A percentile compares a stretch with the other conserved stretches of the same genome.
Evolutionary conservation across 92 coral and sea anemone species (phyloP).

Genomic region (Scolanthus callimorphus): DNA sequence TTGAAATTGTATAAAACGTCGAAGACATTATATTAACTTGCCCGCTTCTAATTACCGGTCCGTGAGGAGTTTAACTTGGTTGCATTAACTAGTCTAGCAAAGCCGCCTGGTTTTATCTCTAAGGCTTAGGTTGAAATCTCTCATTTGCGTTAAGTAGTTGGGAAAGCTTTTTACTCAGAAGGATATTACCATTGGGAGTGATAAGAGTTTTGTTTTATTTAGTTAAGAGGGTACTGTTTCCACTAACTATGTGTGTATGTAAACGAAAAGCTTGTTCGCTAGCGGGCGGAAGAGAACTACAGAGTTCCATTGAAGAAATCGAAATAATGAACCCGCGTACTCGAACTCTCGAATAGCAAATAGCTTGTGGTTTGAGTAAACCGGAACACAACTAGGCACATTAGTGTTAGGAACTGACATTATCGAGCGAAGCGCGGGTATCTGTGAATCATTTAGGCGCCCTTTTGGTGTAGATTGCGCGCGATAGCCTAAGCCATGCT

Average conservation of each 20-base stretch:
- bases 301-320: not conserved
- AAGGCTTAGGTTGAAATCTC: not conserved
- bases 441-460: no score
- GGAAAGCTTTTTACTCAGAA: not conserved
- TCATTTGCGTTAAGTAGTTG: not conserved
- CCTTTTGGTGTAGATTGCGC: no score
- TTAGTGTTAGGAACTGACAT: no score
- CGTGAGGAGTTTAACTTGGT: not conserved
- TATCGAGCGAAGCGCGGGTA: no score
- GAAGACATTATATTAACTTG: not conserved
- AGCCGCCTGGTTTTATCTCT: not conserved
- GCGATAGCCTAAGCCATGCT: no score
- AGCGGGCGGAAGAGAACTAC: not conserved
- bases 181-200: not conserved
- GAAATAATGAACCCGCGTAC: not conserved
- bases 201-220: not conserved
- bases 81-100: slow-evolving; percentile 1
- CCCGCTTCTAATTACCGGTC: slow-evolving; percentile 1
- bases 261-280: not conserved
- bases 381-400: slow-evolving; percentile 2
- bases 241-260: not conserved
- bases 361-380: not conserved
- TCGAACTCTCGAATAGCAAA: slow-evolving; percentile 1
- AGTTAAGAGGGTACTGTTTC: not conserved
- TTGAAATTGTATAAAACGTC: not conserved